phyloP scores from a whole-genome alignment of 2,888 invertebrate genomes.

The Andrena minutula region DNA sequence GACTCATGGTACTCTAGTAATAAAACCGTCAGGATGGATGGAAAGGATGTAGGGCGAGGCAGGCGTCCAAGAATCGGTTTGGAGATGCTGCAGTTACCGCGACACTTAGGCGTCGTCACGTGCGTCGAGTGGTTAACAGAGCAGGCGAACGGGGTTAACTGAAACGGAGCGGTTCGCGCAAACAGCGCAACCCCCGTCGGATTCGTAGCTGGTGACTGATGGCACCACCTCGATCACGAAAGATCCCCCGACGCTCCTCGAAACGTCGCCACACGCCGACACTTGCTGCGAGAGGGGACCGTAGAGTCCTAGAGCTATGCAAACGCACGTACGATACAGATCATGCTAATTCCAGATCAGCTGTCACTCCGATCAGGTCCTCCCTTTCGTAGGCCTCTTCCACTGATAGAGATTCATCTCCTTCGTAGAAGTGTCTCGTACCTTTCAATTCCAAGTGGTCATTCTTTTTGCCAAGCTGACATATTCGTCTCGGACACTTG shows the following conservation, averaged over 20 bases:
- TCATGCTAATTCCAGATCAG: slow-evolving; percentile 74
- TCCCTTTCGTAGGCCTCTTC: neutral
- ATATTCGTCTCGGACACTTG: too few species aligned
- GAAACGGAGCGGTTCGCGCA: slow-evolving; percentile 75
- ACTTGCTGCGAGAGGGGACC: slow-evolving; percentile 22
- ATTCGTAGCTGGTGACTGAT: slow-evolving; percentile 81
- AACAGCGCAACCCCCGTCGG: slow-evolving; percentile 73
- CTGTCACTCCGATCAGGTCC: slow-evolving; percentile 52
- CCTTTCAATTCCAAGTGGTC: neutral
- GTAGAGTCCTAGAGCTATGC: slow-evolving; percentile 74
- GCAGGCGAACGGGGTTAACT: slow-evolving; percentile 63
- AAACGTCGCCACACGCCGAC: slow-evolving; percentile 67
- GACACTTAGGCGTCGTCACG: slow-evolving; percentile 72
- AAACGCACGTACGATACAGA: slow-evolving; percentile 76
- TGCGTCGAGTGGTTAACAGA: slow-evolving; percentile 62
- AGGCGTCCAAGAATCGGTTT: slow-evolving; percentile 1
- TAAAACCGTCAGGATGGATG: slow-evolving; percentile 21
- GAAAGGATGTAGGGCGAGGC: neutral
- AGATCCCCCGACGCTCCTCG: slow-evolving; percentile 68
- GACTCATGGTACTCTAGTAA: slow-evolving; percentile 3
- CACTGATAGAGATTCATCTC: neutral
- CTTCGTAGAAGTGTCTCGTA: neutral
- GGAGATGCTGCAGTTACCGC: slow-evolving; percentile 6
- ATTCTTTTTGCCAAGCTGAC: neutral
- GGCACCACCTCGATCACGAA: slow-evolving; percentile 82